Percentiles rank a stretch among this genome's conserved stretches.
phyloP scores from a whole-genome alignment of 2,888 invertebrate species.

The Erebia palarica region DNA sequence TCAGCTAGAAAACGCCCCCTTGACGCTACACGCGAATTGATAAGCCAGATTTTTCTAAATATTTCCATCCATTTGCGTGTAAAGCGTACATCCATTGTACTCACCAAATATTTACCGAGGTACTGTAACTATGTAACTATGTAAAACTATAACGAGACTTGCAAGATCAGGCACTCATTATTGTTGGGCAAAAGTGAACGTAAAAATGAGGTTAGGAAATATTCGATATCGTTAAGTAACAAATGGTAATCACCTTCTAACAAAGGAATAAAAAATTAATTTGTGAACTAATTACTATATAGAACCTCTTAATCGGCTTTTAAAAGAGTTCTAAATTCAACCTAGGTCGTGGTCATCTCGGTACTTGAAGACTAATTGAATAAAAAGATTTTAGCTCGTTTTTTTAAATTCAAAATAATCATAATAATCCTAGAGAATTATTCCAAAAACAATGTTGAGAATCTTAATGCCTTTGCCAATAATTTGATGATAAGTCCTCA shows the following conservation, averaged over 20 bases:
- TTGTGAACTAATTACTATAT: not conserved
- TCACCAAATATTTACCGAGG: not conserved
- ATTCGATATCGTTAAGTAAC: not conserved
- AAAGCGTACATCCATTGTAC: not conserved
- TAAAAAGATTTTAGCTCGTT: too few relatives aligned
- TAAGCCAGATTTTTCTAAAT: slow-evolving; percentile 29
- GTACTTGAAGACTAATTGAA: too few relatives aligned
- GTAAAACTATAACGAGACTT: not conserved
- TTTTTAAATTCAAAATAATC: too few relatives aligned
- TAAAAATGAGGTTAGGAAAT: slow-evolving; percentile 1
- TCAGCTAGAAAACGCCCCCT: slow-evolving; percentile 28
- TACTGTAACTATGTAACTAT: not conserved
- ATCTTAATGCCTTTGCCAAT: slow-evolving; percentile 14
- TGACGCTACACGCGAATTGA: slow-evolving; percentile 21
- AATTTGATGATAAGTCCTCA: slow-evolving; percentile 9
- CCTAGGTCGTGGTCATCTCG: too few relatives aligned
- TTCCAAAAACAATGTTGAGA: not conserved
- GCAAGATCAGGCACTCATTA: not conserved
- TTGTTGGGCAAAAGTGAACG: slow-evolving; percentile 10
- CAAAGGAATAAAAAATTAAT: not conserved
- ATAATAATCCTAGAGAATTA: too few relatives aligned
- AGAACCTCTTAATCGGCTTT: too few relatives aligned
- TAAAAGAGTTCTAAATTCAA: too few relatives aligned
- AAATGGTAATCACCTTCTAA: not conserved
- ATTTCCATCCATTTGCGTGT: not conserved